A percentile compares a stretch with the other conserved stretches of the same genome.
Evolutionary conservation across 2,888 invertebrate species (phyloP).

Genomic region (Rhagophthalmus giganteus): DNA sequence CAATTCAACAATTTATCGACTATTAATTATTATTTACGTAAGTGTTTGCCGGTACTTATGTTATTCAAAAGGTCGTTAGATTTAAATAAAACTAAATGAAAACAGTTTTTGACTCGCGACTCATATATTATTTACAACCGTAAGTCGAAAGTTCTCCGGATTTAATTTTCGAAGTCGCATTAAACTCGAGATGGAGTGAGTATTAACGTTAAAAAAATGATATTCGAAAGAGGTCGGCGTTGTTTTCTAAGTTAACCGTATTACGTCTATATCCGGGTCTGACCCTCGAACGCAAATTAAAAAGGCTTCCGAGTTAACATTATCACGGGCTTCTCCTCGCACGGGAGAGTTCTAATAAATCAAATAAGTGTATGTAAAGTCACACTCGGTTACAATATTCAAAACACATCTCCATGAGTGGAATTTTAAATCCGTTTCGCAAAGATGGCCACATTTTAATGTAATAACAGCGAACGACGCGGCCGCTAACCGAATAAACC

Average conservation of each 20-base stretch:
- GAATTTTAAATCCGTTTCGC: constrained; percentile 55
- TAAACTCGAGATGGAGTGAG: background rate
- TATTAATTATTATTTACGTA: no score
- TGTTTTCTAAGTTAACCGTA: constrained; percentile 13
- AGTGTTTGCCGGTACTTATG: no score
- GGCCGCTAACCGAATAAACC: constrained; percentile 48
- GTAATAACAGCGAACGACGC: constrained; percentile 48
- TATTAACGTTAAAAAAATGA: background rate
- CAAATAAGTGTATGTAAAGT: constrained; percentile 54
- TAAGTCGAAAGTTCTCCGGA: background rate
- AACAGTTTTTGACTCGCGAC: no score
- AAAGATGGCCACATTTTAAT: constrained; percentile 54
- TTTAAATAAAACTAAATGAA: no score
- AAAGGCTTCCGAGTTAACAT: constrained; percentile 23
- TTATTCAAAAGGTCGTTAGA: no score
- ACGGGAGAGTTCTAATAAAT: constrained; percentile 48
- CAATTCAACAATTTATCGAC: no score
- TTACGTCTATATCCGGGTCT: constrained; percentile 23
- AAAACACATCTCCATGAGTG: constrained; percentile 51
- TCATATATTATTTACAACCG: no score
- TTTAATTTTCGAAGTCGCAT: background rate
- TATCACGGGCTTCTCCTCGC: constrained; percentile 21
- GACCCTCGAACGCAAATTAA: constrained; percentile 27
- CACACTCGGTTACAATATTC: constrained; percentile 52
- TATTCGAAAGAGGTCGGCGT: background rate